Evolutionary conservation across 1,140 invertebrate species (phyloP), one percentile per base, ranked within the genome.

Genomic region (Sweltsa coloradensis): DNA sequence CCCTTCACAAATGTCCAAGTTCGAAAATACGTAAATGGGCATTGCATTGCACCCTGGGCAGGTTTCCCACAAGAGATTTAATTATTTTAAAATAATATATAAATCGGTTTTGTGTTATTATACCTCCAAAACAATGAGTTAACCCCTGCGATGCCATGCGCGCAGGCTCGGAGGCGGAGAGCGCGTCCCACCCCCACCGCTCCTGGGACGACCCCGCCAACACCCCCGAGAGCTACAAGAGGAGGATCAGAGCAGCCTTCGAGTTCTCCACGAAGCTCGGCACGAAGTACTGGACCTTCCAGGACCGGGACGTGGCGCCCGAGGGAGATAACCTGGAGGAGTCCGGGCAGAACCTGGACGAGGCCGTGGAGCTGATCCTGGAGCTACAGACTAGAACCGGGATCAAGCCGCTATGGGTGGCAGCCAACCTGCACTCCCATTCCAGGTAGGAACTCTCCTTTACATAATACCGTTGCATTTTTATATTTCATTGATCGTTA

Each of bases 251-350:
- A 50, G 76, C 75, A 0, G 70, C 68, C 3, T 80, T 78, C 60
- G 79, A 81, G 44, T 72, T 81, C 46, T 78, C 76, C 57, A 54
- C 54, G 3, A 81, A 80, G 60, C 65, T 80, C 24, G 71, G 71
- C 48, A 55, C 79, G 1, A 77, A 76, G 55, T 76, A 76, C 57
- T 79, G 73, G 74, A 76, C 72, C 0, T 79, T 73, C 34, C 77
- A 72, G 56, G 78, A 79, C 56, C 67, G 71, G 2, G 73, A 72
- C 52, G 50, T 76, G 25, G 61, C 70, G 5, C 72, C 72, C 0
- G 57, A 62, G 34, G 58, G 60, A 0, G 65, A 70, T 3, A 66
- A 57, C 23, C 63, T 72, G 50, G 73, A 73, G 3, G 76, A 79
- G 52, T 69, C 62, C 18, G 70, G 68, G 51, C 51, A 57, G 14